These are phyloP conservation scores for Opisthocomus hoazin DNA, from an alignment of 2,113 vertebrate species.

Conservation along the genomic window DNA sequence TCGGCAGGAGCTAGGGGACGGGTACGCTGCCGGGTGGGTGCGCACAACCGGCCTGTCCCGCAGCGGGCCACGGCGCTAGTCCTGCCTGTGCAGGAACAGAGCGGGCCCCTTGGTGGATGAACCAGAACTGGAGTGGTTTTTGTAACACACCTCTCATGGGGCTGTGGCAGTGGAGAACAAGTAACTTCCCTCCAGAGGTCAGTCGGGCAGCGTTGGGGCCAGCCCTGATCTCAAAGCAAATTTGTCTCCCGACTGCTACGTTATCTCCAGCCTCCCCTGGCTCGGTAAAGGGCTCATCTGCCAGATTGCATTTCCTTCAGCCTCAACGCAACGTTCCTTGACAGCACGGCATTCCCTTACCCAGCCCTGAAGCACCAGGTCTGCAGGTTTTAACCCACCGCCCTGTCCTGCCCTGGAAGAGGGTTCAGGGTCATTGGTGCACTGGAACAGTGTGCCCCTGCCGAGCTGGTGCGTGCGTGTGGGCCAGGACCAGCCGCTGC, in stretches of 20 bases:
- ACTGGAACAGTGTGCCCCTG: too few relatives aligned
- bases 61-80: background rate
- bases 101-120: background rate
- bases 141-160: fast-evolving
- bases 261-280: background rate
- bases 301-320: background rate
- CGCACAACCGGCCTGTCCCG: background rate
- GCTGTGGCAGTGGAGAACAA: background rate
- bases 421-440: background rate
- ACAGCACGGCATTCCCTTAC: background rate
- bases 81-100: background rate
- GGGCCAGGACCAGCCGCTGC: too few relatives aligned
- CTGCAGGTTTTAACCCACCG: background rate
- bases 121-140: background rate
- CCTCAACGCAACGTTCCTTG: background rate
- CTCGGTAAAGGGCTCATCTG: too few relatives aligned
- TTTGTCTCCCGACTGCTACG: background rate
- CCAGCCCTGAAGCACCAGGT: background rate
- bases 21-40: background rate
- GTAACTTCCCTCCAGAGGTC: background rate
- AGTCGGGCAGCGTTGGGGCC: background rate
- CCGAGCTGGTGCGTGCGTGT: too few relatives aligned
- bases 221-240: background rate
- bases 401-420: background rate
- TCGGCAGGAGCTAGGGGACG: background rate